Conservation (phyloP, 1,140 invertebrate species). For the Drosophila murphyi region DNA sequence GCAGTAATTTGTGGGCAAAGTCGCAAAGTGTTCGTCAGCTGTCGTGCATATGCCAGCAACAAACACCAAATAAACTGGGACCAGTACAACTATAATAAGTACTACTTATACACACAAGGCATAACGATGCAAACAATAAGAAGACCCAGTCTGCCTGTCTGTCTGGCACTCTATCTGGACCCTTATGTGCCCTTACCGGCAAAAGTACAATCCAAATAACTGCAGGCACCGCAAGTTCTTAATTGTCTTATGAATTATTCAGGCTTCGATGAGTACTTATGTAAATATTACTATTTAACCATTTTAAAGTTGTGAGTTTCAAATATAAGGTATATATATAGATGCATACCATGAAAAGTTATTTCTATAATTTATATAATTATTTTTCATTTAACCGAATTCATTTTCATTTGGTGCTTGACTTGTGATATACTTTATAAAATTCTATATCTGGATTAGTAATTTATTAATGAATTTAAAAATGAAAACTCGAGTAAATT, state of each 20-base stretch:
- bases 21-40: conserved; percentile 73
- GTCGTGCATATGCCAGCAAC: conserved; percentile 55
- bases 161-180: not conserved
- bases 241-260: conserved; percentile 1
- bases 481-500: too few species aligned
- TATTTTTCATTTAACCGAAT: not conserved
- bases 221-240: conserved; percentile 1
- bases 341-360: not conserved
- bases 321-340: too few species aligned
- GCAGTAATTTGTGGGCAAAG: conserved; percentile 79
- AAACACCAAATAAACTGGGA: conserved; percentile 32
- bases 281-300: not conserved
- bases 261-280: not conserved
- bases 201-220: conserved; percentile 14
- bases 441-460: too few species aligned
- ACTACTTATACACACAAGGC: not conserved
- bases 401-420: not conserved
- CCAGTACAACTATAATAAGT: conserved; percentile 5
- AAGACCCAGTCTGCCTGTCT: not conserved
- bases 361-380: not conserved
- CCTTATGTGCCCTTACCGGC: conserved; percentile 3
- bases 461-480: too few species aligned
- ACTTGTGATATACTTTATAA: too few species aligned
- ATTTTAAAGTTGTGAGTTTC: not conserved
- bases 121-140: not conserved